Evolutionary conservation across 2,113 vertebrate species (phyloP), one percentile per base, ranked within the genome.

Genomic region (Baryphthengus martii): DNA sequence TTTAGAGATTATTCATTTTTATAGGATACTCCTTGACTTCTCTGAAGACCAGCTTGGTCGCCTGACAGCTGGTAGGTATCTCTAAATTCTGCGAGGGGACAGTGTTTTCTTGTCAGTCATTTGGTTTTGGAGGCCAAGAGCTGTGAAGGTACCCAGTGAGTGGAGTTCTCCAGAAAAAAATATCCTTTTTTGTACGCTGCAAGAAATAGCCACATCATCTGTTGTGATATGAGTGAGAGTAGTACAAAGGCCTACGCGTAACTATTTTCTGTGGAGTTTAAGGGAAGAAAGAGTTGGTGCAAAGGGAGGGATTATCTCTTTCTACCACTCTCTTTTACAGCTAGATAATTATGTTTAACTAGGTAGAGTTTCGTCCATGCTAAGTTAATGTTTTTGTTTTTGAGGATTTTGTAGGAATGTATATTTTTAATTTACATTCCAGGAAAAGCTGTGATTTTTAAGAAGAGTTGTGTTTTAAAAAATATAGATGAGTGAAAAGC

Each of bases 111-210:
- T 78, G 28, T 59, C 49, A 66, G 45, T 39, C 17, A 3, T 56
- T 39, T 40, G 28, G n/a, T 37, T 85, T 76, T 63, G 61, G 40
- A 45, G 72, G 23, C 25, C 5, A 2, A 56, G 58, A 77, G 66
- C 45, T 91, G 35, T 74, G 65, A 88, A 77, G 61, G 55, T 11
- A 37, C 21, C 3, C 17, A 25, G 24, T 26, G 63, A 42, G 35
- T 23, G 44, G 28, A 44, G 78, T 65, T 73, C 40, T 58, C 74
- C 11, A 47, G 33, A 70, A 58, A 45, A 50, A 88, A 63, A 24
- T 68, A 31, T 13, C 25, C 11, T 62, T 67, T 0, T 0, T 58
- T 39, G 7, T 61, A 9, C 0, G 0, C 39, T 68, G 35, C 71
- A 65, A 81, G 65, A 70, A 70, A 49, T 55, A 87, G 71, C 40